Percentiles rank a stretch among this genome's conserved stretches.
phyloP scores from a whole-genome alignment of 2,888 invertebrate species.

The Heliconius ismenius region DNA sequence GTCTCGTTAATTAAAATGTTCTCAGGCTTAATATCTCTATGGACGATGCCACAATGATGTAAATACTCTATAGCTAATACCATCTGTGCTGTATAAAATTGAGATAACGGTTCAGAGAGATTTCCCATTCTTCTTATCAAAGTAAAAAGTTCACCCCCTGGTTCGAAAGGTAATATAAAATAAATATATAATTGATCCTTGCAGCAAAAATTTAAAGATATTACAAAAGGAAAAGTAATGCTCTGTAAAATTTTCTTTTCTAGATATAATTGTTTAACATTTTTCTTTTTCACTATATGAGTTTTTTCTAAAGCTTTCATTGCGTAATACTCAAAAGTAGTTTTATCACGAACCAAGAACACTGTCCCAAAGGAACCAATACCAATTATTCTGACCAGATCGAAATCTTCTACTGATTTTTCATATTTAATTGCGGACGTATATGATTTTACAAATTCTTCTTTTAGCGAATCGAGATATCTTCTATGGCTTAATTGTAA shows the following conservation, averaged over 20 bases:
- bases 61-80: conserved; percentile 94
- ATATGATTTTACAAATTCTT: conserved; percentile 56
- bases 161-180: conserved; percentile 89
- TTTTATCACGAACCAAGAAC: conserved; percentile 85
- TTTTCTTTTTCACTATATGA: conserved; percentile 90
- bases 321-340: conserved; percentile 84
- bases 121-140: conserved; percentile 82
- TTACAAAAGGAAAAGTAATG: conserved; percentile 91
- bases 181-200: conserved; percentile 92
- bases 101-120: conserved; percentile 87
- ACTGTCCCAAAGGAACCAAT: conserved; percentile 94
- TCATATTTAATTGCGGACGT: conserved; percentile 45
- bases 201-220: conserved; percentile 88
- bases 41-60: conserved; percentile 91
- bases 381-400: conserved; percentile 88
- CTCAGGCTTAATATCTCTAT: conserved; percentile 95
- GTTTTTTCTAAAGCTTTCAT: conserved; percentile 94
- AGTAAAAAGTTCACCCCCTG: conserved; percentile 92
- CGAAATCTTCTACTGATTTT: conserved; percentile 83
- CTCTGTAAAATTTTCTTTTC: conserved; percentile 93
- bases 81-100: conserved; percentile 95
- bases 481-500: conserved; percentile 56
- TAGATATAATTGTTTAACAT: conserved; percentile 89
- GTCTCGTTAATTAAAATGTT: conserved; percentile 88
- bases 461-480: conserved; percentile 61